Conservation (phyloP, 2,888 invertebrate species). For the Rhaphigaster nebulosa region DNA sequence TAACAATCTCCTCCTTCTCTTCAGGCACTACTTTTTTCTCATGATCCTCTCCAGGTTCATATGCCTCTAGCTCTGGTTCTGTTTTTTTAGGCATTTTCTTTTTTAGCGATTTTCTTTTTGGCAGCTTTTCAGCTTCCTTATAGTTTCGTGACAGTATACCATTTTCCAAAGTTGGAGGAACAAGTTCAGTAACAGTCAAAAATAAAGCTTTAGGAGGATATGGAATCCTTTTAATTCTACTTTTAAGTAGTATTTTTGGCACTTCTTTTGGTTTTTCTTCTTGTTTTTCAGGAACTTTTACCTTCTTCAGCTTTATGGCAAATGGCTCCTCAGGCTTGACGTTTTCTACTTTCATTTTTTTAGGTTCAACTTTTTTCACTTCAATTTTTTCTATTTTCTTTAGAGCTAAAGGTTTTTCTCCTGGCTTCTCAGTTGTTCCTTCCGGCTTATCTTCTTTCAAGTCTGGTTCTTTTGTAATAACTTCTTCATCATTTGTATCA, state of each 20-base stretch:
- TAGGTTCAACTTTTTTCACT: slow-evolving; percentile 65
- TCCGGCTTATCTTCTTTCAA: slow-evolving; percentile 65
- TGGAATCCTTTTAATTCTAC: slow-evolving; percentile 64
- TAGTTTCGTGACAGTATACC: slow-evolving; percentile 71
- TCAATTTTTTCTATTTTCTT: slow-evolving; percentile 63
- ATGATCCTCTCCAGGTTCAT: slow-evolving; percentile 59
- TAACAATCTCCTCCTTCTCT: slow-evolving; percentile 66
- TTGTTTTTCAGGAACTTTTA: slow-evolving; percentile 63
- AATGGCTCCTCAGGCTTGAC: slow-evolving; percentile 65
- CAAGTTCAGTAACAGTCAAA: slow-evolving; percentile 64
- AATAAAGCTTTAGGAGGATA: slow-evolving; percentile 65
- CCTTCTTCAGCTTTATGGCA: slow-evolving; percentile 65
- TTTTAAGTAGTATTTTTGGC: slow-evolving; percentile 65
- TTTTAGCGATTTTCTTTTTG: slow-evolving; percentile 69
- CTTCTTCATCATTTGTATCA: slow-evolving; percentile 65
- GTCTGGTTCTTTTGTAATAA: slow-evolving; percentile 67
- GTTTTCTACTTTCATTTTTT: slow-evolving; percentile 64
- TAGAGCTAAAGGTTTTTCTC: slow-evolving; percentile 9
- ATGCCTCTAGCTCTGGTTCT: slow-evolving; percentile 67
- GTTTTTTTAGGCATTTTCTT: slow-evolving; percentile 69
- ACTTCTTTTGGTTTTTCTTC: slow-evolving; percentile 59
- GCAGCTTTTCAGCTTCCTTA: slow-evolving; percentile 70
- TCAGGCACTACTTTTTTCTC: slow-evolving; percentile 62
- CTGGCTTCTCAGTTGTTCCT: slow-evolving; percentile 55
- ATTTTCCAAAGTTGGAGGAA: slow-evolving; percentile 67